phyloP scores from a whole-genome alignment of 2,888 invertebrate species.

The Sisyra terminalis region DNA sequence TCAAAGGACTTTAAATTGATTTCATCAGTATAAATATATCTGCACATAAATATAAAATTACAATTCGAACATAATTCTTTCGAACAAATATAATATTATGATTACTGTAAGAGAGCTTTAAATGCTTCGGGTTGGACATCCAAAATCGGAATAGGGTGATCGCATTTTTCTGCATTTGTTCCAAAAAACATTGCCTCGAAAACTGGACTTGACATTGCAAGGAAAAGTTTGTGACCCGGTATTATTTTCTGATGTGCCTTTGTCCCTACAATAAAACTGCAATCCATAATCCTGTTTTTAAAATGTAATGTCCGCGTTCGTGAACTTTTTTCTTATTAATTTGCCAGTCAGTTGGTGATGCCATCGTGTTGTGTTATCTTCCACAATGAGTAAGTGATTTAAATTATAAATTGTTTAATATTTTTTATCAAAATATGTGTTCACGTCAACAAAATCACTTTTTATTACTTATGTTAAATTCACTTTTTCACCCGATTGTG shows the following conservation, averaged over 20 bases:
- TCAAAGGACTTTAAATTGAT: constrained; percentile 69
- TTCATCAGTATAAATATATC: constrained; percentile 69
- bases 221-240: constrained; percentile 59
- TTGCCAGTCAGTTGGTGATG: constrained; percentile 58
- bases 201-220: constrained; percentile 78
- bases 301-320: constrained; percentile 53
- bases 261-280: constrained; percentile 64
- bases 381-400: too few relatives aligned
- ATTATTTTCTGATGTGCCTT: constrained; percentile 58
- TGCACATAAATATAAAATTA: constrained; percentile 26
- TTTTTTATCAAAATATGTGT: too few relatives aligned
- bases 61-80: not conserved
- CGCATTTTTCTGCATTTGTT: constrained; percentile 58
- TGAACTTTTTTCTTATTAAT: constrained; percentile 50
- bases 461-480: too few relatives aligned
- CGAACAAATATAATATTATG: not conserved
- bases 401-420: too few relatives aligned
- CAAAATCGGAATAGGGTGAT: constrained; percentile 59
- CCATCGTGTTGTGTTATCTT: constrained; percentile 24
- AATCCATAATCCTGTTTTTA: constrained; percentile 70
- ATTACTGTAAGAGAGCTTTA: constrained; percentile 59
- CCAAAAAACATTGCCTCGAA: constrained; percentile 83
- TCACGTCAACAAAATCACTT: too few relatives aligned
- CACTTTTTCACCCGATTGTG: too few relatives aligned
- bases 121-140: constrained; percentile 81